A percentile compares a stretch with the other conserved stretches of the same genome.
Evolutionary conservation across 2,797 vertebrate genomes (phyloP).

Genomic region (Pelodytes ibericus): DNA sequence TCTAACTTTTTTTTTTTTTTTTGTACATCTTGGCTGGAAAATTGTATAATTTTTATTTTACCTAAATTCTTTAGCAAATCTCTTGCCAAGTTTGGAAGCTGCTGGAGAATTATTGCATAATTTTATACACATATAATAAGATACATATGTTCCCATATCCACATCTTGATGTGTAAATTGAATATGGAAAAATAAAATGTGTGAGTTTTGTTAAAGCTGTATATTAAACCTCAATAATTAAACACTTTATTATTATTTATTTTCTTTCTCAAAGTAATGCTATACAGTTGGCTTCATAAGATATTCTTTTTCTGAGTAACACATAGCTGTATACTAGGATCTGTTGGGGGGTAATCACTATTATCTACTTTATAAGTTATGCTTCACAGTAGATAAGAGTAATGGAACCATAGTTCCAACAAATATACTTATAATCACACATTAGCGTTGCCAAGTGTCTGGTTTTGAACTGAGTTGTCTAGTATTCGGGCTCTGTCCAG

Average conservation of each 20-base stretch:
- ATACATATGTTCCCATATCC: constrained; percentile 75
- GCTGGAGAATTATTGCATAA: constrained; percentile 80
- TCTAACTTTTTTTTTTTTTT: constrained; percentile 73
- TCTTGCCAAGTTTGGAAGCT: constrained; percentile 88
- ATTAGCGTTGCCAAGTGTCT: too few species aligned
- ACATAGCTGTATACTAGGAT: too few species aligned
- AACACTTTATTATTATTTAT: constrained; percentile 72
- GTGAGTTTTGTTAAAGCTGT: constrained; percentile 86
- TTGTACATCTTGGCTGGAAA: constrained; percentile 69
- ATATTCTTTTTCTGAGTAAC: too few species aligned
- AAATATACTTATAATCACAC: too few species aligned
- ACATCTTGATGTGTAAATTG: constrained; percentile 88
- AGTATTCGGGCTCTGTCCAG: too few species aligned
- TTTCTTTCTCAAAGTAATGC: neutral
- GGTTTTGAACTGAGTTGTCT: too few species aligned
- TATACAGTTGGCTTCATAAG: neutral
- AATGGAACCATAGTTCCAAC: too few species aligned
- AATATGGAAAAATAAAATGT: constrained; percentile 81
- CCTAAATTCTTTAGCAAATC: constrained; percentile 75
- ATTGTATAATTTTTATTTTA: constrained; percentile 70
- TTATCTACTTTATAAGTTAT: too few species aligned
- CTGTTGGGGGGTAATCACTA: too few species aligned
- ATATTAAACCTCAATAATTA: constrained; percentile 88
- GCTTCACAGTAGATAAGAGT: too few species aligned
- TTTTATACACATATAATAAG: constrained; percentile 83